phyloP scores from a whole-genome alignment of 2,797 vertebrate species.

The Loriculus beryllinus region DNA sequence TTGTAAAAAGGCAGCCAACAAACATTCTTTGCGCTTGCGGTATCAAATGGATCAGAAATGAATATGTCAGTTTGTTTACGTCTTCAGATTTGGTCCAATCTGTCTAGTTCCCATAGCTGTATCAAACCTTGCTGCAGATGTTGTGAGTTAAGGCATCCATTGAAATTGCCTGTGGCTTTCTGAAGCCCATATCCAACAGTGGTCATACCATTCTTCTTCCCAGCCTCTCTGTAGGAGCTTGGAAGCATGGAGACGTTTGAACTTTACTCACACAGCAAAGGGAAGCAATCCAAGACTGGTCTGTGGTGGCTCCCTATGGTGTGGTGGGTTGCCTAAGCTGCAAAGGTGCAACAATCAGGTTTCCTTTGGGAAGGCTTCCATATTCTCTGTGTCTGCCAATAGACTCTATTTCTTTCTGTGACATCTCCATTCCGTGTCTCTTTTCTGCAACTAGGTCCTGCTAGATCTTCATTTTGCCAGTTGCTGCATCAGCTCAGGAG shows the following conservation, averaged over 20 bases:
- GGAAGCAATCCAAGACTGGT: neutral
- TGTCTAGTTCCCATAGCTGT: neutral
- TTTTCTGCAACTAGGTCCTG: neutral
- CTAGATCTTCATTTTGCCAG: neutral
- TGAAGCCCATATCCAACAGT: neutral
- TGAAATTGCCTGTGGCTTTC: neutral
- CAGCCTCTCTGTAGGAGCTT: constrained; percentile 12
- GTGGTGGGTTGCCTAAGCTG: neutral
- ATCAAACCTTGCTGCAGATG: neutral
- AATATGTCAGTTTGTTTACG: neutral
- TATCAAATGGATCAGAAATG: neutral
- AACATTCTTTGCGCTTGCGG: neutral
- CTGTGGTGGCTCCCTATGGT: neutral
- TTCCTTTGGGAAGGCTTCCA: neutral
- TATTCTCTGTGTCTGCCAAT: neutral
- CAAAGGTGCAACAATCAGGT: neutral
- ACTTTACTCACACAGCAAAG: neutral
- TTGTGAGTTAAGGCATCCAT: neutral
- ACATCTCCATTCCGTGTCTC: neutral
- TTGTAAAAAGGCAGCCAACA: neutral
- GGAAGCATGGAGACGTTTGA: constrained; percentile 12
- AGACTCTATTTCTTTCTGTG: neutral
- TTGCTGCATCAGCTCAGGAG: neutral
- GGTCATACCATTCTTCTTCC: neutral
- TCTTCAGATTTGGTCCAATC: neutral